Evolutionary conservation across 2,797 vertebrate genomes (phyloP).

Genomic region (Muscicapa striata): DNA sequence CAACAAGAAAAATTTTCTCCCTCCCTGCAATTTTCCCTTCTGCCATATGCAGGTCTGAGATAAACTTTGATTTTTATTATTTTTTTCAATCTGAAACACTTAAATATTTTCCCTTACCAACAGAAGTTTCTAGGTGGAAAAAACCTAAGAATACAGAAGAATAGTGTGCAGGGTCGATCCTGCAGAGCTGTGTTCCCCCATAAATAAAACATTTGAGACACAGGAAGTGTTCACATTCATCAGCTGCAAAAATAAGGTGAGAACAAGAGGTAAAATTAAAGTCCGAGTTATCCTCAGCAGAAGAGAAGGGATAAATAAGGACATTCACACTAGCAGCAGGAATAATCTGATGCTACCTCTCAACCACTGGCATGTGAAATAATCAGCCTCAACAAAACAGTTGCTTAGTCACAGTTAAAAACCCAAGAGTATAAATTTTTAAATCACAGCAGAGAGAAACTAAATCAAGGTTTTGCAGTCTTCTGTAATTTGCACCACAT

Average conservation of each 20-base stretch:
- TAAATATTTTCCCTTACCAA: background rate
- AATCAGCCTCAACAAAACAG: background rate
- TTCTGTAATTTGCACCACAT: background rate
- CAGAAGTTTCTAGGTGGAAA: background rate
- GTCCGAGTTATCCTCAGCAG: background rate
- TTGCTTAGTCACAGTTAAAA: background rate
- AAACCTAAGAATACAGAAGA: background rate
- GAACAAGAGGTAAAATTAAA: background rate
- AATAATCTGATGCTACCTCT: background rate
- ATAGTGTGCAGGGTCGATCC: background rate
- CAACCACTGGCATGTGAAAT: background rate
- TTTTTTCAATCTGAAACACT: background rate
- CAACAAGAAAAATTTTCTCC: background rate
- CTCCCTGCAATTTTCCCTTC: background rate
- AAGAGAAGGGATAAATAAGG: background rate
- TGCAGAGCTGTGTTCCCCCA: rapidly evolving
- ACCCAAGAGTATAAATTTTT: background rate
- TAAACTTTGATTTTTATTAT: background rate
- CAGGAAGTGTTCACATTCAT: background rate
- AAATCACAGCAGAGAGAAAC: background rate
- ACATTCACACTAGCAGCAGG: background rate
- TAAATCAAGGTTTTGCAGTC: background rate
- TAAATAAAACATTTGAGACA: background rate
- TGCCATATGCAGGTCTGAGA: background rate
- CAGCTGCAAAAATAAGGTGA: background rate